Conservation (phyloP, 2,113 vertebrate species). For the Cottus gobio region DNA sequence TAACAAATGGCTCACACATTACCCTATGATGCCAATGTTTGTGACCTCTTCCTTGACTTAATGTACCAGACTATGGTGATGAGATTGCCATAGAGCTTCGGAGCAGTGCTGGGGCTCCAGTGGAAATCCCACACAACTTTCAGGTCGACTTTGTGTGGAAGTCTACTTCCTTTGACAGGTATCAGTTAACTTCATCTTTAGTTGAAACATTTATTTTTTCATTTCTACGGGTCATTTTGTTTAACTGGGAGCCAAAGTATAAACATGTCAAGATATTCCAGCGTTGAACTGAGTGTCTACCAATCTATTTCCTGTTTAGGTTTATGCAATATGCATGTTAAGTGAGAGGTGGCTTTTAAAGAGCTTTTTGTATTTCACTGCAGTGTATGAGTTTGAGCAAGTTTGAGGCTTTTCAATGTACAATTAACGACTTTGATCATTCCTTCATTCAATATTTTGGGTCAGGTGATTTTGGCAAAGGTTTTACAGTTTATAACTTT, state of each 20-base stretch:
- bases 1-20: neutral
- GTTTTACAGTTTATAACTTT: neutral
- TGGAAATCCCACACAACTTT: constrained; percentile 96
- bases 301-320: neutral
- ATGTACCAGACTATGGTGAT: constrained; percentile 91
- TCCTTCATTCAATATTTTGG: neutral
- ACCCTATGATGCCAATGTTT: neutral
- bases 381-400: neutral
- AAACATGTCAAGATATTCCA: neutral
- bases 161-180: constrained; percentile 96
- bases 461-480: neutral
- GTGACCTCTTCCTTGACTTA: constrained; percentile 78
- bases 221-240: neutral
- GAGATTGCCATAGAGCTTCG: constrained; percentile 96
- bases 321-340: neutral
- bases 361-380: neutral
- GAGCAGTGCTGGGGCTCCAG: constrained; percentile 93
- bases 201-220: neutral
- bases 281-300: neutral
- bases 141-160: constrained; percentile 98
- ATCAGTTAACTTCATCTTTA: neutral
- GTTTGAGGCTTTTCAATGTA: neutral
- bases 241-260: neutral
- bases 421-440: neutral
- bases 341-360: neutral